These are phyloP conservation scores for Urocynchramus pylzowi DNA, from an alignment of 2,113 vertebrate genomes.

Conservation along the genomic window DNA sequence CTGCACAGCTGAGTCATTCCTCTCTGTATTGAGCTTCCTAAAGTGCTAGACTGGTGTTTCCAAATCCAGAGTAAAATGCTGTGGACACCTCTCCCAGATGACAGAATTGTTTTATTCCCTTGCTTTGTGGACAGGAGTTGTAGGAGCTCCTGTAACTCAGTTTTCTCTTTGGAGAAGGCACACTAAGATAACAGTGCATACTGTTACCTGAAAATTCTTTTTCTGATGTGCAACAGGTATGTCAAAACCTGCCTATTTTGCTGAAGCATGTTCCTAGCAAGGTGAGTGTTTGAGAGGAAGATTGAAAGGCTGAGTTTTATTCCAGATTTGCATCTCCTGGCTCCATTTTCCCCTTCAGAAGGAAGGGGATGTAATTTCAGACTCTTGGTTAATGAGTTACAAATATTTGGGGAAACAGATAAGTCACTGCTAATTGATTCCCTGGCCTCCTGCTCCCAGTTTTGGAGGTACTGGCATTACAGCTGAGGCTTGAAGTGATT, in stretches of 20 bases:
- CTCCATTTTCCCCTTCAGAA: background rate
- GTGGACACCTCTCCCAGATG: background rate
- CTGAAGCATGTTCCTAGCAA: background rate
- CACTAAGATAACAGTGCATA: background rate
- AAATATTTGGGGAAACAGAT: conserved; percentile 8
- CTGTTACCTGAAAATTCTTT: background rate
- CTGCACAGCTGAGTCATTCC: background rate
- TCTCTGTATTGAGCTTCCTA: background rate
- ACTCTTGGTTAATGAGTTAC: background rate
- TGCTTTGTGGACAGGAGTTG: background rate
- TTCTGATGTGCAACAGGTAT: background rate
- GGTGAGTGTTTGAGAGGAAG: background rate
- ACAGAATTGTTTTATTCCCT: background rate
- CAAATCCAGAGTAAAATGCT: background rate
- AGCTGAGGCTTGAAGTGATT: background rate
- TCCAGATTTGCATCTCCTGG: background rate
- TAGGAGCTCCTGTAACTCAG: background rate
- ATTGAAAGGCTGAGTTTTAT: background rate
- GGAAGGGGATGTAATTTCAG: conserved; percentile 27
- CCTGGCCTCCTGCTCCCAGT: background rate
- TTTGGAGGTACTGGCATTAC: background rate
- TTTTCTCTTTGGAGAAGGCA: background rate
- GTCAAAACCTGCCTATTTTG: background rate
- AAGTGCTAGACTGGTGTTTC: background rate
- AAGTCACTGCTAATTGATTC: conserved; percentile 14